Evolutionary conservation across 1,140 invertebrate species (phyloP).

Genomic region (Achroia grisella): DNA sequence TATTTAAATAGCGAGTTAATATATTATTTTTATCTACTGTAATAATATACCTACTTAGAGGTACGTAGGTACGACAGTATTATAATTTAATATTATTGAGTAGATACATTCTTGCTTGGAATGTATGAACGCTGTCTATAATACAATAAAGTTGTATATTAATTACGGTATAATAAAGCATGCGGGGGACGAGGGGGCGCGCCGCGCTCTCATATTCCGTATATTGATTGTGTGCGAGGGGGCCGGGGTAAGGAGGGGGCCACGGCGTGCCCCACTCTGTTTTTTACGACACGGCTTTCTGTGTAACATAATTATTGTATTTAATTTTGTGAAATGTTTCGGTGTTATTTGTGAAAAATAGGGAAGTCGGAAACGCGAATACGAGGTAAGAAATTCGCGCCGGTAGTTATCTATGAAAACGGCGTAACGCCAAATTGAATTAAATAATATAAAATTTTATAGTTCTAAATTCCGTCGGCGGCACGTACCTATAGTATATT

Average conservation of each 20-base stretch:
- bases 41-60: no score
- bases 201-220: slow-evolving; percentile 73
- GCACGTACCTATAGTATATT: slow-evolving; percentile 69
- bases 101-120: slow-evolving; percentile 15
- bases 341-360: slow-evolving; percentile 70
- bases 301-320: slow-evolving; percentile 73
- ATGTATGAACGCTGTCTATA: slow-evolving; percentile 33
- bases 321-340: slow-evolving; percentile 73
- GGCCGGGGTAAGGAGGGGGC: slow-evolving; percentile 67
- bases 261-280: slow-evolving; percentile 72
- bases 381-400: slow-evolving; percentile 58
- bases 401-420: slow-evolving; percentile 46
- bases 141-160: slow-evolving; percentile 71
- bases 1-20: no score
- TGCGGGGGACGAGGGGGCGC: slow-evolving; percentile 68
- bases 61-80: no score
- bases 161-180: slow-evolving; percentile 73
- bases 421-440: slow-evolving; percentile 42
- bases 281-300: slow-evolving; percentile 74
- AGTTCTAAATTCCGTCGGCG: slow-evolving; percentile 69
- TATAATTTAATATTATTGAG: neutral
- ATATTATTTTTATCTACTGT: no score
- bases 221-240: slow-evolving; percentile 73
- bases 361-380: slow-evolving; percentile 61
- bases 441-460: slow-evolving; percentile 67